Evolutionary conservation across 2,113 vertebrate genomes (phyloP).

Genomic region (Falcunculus frontatus): DNA sequence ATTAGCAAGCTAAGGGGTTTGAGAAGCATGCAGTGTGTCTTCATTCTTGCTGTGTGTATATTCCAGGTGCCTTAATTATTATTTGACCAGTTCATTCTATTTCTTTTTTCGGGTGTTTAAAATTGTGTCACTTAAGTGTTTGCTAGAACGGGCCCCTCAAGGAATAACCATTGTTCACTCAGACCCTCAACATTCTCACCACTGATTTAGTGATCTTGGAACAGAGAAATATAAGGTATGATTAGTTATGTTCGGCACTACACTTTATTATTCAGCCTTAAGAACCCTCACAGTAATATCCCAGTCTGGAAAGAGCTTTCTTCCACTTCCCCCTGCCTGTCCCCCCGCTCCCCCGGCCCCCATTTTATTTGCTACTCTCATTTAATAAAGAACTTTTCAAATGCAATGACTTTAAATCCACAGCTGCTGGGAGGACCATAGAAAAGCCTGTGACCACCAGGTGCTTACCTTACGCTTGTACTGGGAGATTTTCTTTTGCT

Average conservation of each 20-base stretch:
- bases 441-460: not conserved
- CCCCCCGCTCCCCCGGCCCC: accelerated
- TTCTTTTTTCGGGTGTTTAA: not conserved
- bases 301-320: not conserved
- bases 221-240: not conserved
- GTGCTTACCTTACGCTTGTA: not conserved
- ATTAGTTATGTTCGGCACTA: not conserved
- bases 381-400: not conserved
- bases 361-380: not conserved
- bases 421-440: not conserved
- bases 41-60: not conserved
- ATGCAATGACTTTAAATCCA: not conserved
- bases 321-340: accelerated
- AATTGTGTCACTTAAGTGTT: not conserved
- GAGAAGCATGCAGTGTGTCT: not conserved
- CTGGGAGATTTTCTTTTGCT: not conserved
- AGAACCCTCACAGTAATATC: not conserved
- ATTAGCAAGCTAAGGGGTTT: not conserved
- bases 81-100: not conserved
- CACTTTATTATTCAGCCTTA: accelerated
- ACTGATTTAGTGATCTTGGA: not conserved
- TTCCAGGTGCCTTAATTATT: not conserved
- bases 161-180: not conserved
- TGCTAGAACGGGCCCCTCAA: not conserved
- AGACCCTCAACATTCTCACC: not conserved